A percentile compares a stretch with the other conserved stretches of the same genome.
Evolutionary conservation across 2,797 vertebrate genomes (phyloP).

Genomic region (Liparis tanakae): DNA sequence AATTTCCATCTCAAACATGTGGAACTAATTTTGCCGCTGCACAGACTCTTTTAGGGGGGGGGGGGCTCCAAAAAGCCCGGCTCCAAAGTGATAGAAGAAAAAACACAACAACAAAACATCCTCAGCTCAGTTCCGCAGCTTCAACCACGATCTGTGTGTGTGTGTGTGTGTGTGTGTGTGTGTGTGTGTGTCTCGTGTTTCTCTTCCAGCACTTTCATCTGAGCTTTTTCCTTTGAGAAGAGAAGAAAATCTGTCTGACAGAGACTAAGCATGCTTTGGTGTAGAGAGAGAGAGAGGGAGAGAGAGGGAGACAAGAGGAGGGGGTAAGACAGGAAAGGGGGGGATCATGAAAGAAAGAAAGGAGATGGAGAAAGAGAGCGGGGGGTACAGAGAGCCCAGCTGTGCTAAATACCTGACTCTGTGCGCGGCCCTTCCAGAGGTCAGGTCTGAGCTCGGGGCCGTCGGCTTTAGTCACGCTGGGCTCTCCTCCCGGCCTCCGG

Average conservation of each 20-base stretch:
- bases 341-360: slow-evolving; percentile 77
- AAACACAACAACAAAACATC: slow-evolving; percentile 72
- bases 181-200: slow-evolving; percentile 62
- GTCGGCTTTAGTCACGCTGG: slow-evolving; percentile 84
- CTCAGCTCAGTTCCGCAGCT: slow-evolving; percentile 57
- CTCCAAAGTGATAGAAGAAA: slow-evolving; percentile 67
- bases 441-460: slow-evolving; percentile 83
- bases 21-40: slow-evolving; percentile 87
- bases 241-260: slow-evolving; percentile 73
- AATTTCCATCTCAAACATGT: slow-evolving; percentile 89
- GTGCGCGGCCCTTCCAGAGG: slow-evolving; percentile 78
- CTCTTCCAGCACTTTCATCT: slow-evolving; percentile 59
- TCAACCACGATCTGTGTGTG: slow-evolving; percentile 44
- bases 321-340: slow-evolving; percentile 67
- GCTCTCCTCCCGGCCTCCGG: slow-evolving; percentile 83
- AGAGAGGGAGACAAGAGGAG: slow-evolving; percentile 66
- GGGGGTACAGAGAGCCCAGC: slow-evolving; percentile 75
- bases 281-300: slow-evolving; percentile 64
- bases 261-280: slow-evolving; percentile 80
- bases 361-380: slow-evolving; percentile 61
- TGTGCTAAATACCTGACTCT: slow-evolving; percentile 89
- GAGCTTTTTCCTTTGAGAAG: slow-evolving; percentile 68
- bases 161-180: slow-evolving; percentile 20
- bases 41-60: slow-evolving; percentile 59
- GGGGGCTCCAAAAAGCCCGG: slow-evolving; percentile 51